phyloP scores from a whole-genome alignment of 2,888 invertebrate genomes.

The Neoascia interrupta region DNA sequence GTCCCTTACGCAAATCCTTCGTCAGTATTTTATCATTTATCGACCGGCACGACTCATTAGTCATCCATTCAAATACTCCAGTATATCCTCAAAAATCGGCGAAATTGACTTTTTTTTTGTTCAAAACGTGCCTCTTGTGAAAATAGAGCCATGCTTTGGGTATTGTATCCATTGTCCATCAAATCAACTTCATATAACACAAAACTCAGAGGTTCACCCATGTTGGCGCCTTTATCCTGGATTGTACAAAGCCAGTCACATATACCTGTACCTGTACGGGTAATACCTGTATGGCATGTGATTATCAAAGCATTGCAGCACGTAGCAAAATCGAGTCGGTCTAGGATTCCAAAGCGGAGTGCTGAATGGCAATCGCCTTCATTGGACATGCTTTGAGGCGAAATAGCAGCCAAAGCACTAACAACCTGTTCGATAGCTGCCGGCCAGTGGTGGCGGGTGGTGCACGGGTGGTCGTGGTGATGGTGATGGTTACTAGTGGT shows the following conservation, averaged over 20 bases:
- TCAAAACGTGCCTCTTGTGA: conserved; percentile 28
- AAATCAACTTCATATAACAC: conserved; percentile 44
- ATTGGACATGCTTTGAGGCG: conserved; percentile 34
- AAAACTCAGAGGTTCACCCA: conserved; percentile 29
- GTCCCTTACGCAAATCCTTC: too few relatives aligned
- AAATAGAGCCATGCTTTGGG: conserved; percentile 37
- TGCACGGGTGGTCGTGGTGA: too few relatives aligned
- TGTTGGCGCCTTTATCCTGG: not conserved
- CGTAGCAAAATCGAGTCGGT: conserved; percentile 37
- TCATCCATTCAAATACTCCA: conserved; percentile 30
- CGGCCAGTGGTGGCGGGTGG: conserved; percentile 1
- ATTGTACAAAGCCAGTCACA: not conserved
- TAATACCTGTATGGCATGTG: conserved; percentile 25
- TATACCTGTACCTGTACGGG: not conserved
- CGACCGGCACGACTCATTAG: conserved; percentile 55
- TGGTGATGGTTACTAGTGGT: conserved; percentile 40
- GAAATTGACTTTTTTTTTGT: conserved; percentile 37
- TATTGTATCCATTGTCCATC: conserved; percentile 42
- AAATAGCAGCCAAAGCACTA: conserved; percentile 37
- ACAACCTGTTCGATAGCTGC: conserved; percentile 61
- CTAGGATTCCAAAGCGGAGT: conserved; percentile 20
- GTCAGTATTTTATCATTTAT: too few relatives aligned
- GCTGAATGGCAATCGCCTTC: conserved; percentile 55
- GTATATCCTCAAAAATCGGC: conserved; percentile 2
- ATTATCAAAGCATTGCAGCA: conserved; percentile 22